These are phyloP conservation scores for Lagorchestes hirsutus DNA, from an alignment of 2,797 vertebrate genomes.

Conservation along the genomic window DNA sequence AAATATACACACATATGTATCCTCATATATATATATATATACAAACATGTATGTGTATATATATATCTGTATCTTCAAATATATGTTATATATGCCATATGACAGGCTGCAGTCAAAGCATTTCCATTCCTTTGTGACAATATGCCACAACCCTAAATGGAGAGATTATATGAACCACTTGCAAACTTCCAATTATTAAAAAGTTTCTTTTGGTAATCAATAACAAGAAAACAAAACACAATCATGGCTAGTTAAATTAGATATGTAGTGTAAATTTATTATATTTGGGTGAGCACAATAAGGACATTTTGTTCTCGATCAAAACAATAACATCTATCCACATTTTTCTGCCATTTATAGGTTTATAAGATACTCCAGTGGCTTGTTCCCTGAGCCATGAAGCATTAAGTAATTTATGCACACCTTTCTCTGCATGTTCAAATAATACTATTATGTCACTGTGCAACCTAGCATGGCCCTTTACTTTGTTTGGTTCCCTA, in stretches of 20 bases:
- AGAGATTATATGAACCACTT: background rate
- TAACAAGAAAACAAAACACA: background rate
- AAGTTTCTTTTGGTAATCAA: background rate
- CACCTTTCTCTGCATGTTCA: background rate
- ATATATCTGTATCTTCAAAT: background rate
- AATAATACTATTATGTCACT: background rate
- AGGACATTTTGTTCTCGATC: conserved; percentile 2
- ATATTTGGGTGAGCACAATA: background rate
- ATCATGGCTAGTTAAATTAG: background rate
- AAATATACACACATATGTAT: background rate
- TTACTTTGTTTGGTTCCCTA: background rate
- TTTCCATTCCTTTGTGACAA: background rate
- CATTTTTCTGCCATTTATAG: background rate
- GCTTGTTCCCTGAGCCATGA: conserved; percentile 12
- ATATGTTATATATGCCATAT: background rate
- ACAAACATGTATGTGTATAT: no score
- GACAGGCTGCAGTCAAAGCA: background rate
- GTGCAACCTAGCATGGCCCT: background rate
- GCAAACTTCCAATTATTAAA: background rate
- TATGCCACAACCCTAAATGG: background rate
- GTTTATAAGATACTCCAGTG: background rate
- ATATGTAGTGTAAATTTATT: background rate
- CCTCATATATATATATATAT: background rate
- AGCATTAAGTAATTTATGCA: background rate
- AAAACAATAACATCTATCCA: conserved; percentile 5